These are phyloP conservation scores for Spisula subtruncata DNA, from an alignment of 2,888 invertebrate genomes.

Conservation along the genomic window DNA sequence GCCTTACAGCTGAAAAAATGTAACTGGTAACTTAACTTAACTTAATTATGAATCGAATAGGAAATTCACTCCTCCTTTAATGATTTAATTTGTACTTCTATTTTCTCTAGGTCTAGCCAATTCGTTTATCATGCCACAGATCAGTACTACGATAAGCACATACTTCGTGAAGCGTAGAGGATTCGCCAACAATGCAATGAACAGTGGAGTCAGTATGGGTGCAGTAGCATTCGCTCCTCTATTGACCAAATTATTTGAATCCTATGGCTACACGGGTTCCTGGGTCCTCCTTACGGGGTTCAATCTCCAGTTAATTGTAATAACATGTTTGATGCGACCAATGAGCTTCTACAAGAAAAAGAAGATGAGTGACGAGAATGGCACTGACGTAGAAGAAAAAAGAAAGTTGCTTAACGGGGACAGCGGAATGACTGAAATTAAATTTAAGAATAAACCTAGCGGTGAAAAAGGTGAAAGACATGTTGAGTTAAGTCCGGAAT, in stretches of 20 bases:
- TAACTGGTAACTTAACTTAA: too few species aligned
- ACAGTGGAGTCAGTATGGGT: slow-evolving; percentile 50
- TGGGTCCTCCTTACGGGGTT: slow-evolving; percentile 52
- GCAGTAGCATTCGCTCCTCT: slow-evolving; percentile 56
- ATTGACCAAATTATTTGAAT: slow-evolving; percentile 53
- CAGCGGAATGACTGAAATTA: not conserved
- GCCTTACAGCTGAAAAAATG: too few species aligned
- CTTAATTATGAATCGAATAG: too few species aligned
- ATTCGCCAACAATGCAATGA: slow-evolving; percentile 54
- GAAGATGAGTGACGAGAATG: not conserved
- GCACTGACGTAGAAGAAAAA: not conserved
- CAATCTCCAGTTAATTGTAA: slow-evolving; percentile 38
- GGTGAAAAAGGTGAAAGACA: not conserved
- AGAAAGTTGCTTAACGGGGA: not conserved
- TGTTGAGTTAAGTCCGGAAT: not conserved
- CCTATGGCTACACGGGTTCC: slow-evolving; percentile 59
- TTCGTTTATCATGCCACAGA: slow-evolving; percentile 49
- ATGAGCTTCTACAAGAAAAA: slow-evolving; percentile 44
- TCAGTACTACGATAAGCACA: slow-evolving; percentile 29
- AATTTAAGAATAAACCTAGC: not conserved
- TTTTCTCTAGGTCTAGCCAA: slow-evolving; percentile 45
- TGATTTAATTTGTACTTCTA: not conserved
- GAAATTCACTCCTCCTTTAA: too few species aligned
- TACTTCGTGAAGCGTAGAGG: slow-evolving; percentile 62
- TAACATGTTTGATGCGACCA: slow-evolving; percentile 47